phyloP scores from a whole-genome alignment of 53 echinoderm and acorn worm genomes.

The Hippasteria phrygiana region DNA sequence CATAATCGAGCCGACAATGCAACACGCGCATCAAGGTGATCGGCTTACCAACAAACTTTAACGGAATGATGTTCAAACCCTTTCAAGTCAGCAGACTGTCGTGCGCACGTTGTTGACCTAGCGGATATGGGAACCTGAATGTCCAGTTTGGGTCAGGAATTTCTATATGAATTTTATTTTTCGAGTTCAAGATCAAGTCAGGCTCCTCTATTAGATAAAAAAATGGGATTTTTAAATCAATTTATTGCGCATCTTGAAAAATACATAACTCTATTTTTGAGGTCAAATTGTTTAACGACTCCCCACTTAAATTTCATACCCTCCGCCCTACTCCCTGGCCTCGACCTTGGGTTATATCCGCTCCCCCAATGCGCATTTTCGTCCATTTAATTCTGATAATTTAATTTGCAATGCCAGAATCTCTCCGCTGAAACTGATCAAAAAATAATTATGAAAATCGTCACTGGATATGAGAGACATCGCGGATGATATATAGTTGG shows the following conservation, averaged over 20 bases:
- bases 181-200: not conserved
- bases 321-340: not conserved
- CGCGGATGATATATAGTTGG: slow-evolving; percentile 16
- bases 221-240: slow-evolving; percentile 21
- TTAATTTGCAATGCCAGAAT: slow-evolving; percentile 39
- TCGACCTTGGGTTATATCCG: slow-evolving; percentile 52
- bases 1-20: not conserved
- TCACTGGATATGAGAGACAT: not conserved
- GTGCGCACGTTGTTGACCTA: no score
- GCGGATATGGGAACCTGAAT: not conserved
- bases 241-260: not conserved
- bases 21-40: not conserved
- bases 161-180: not conserved
- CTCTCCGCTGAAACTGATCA: slow-evolving; percentile 61
- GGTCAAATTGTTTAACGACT: not conserved
- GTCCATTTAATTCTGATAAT: slow-evolving; percentile 61
- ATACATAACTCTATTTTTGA: not conserved
- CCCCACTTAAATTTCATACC: slow-evolving; percentile 29
- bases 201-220: not conserved
- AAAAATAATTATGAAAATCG: slow-evolving; percentile 64
- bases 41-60: no score
- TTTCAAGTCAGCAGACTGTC: no score
- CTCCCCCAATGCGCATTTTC: slow-evolving; percentile 20
- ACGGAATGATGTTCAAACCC: no score
- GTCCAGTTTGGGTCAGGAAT: not conserved